A percentile compares a stretch with the other conserved stretches of the same genome.
phyloP scores from a whole-genome alignment of 2,113 vertebrate species.

The Lepus europaeus region DNA sequence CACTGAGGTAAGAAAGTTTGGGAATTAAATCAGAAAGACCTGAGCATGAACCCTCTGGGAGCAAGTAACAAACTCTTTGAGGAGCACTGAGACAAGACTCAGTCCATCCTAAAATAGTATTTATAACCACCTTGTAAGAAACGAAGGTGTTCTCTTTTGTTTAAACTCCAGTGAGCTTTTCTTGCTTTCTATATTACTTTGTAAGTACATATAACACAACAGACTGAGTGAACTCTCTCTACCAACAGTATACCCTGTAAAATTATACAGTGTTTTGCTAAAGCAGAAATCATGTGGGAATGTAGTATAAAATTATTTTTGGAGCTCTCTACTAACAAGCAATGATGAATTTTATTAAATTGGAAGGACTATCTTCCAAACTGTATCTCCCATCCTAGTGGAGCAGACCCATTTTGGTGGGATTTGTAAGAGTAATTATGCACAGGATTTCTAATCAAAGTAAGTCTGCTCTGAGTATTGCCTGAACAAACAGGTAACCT shows the following conservation, averaged over 20 bases:
- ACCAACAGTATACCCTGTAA: not conserved
- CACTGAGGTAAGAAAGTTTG: not conserved
- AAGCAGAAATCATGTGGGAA: not conserved
- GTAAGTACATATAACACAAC: not conserved
- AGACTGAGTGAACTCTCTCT: conserved; percentile 5
- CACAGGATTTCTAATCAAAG: not conserved
- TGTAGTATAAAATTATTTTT: not conserved
- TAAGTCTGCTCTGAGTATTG: conserved; percentile 6
- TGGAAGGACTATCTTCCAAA: conserved; percentile 8
- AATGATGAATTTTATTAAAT: not conserved
- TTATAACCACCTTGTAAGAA: not conserved
- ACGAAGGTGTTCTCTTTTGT: not conserved
- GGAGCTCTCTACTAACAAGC: not conserved
- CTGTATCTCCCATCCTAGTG: not conserved
- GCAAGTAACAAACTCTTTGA: not conserved
- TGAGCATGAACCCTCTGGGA: not conserved
- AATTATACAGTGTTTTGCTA: not conserved
- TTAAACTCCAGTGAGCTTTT: not conserved
- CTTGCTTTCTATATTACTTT: not conserved
- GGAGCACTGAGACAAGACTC: not conserved
- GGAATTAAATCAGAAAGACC: conserved; percentile 3
- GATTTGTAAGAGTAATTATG: not conserved
- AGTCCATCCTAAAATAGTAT: not conserved
- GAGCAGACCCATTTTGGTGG: not conserved
- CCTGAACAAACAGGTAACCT: not conserved